These are phyloP conservation scores for Acrossocheilus fasciatus DNA, from an alignment of 2,797 vertebrate species.

Conservation along the genomic window DNA sequence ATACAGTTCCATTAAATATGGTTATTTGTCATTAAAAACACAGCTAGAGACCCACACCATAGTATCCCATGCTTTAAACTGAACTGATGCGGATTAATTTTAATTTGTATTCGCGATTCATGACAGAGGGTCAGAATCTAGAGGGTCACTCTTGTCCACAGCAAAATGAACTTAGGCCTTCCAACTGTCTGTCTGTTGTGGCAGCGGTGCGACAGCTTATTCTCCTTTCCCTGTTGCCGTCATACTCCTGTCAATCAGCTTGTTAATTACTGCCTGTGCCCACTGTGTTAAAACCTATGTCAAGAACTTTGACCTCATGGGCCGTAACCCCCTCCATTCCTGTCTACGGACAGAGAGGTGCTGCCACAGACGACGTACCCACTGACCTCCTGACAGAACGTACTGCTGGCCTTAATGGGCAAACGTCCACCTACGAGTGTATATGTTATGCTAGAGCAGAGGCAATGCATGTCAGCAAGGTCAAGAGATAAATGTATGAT, in stretches of 20 bases:
- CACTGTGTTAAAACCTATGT: conserved; percentile 79
- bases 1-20: background rate
- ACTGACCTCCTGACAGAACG: conserved; percentile 72
- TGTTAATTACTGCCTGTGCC: conserved; percentile 82
- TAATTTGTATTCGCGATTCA: conserved; percentile 12
- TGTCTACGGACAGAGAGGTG: conserved; percentile 50
- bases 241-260: conserved; percentile 83
- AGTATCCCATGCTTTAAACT: conserved; percentile 11
- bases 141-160: conserved; percentile 53
- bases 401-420: conserved; percentile 28
- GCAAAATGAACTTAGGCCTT: conserved; percentile 65
- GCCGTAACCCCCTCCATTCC: conserved; percentile 55
- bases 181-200: conserved; percentile 47
- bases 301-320: conserved; percentile 80
- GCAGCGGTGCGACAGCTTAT: conserved; percentile 45
- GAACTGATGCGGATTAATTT: conserved; percentile 26
- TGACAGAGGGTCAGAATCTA: conserved; percentile 51
- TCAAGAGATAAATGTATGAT: conserved; percentile 54
- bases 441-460: conserved; percentile 29
- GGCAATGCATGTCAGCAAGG: conserved; percentile 46
- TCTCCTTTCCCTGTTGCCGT: conserved; percentile 64
- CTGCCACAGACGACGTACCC: conserved; percentile 51
- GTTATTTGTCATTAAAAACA: background rate
- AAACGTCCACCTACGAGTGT: conserved; percentile 36
- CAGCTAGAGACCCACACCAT: background rate